Percentiles rank a stretch among this genome's conserved stretches.
phyloP scores from a whole-genome alignment of 2,113 vertebrate species.

The Oxygymnocypris stewartii region DNA sequence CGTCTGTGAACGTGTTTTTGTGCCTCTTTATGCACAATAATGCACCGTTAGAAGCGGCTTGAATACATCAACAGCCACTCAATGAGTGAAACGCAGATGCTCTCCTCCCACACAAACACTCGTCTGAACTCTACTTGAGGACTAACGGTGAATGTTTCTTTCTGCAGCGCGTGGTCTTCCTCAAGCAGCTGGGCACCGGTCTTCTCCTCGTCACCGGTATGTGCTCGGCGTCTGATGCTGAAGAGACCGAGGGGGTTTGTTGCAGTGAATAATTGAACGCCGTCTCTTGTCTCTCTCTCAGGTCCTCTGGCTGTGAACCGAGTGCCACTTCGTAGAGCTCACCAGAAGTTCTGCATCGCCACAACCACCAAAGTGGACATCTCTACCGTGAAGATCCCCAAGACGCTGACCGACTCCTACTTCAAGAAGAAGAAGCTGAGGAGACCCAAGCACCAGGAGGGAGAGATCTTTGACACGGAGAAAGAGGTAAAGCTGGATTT shows the following conservation, averaged over 20 bases:
- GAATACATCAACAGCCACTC: background rate
- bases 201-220: slow-evolving; percentile 94
- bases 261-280: background rate
- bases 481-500: slow-evolving; percentile 81
- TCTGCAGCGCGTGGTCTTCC: slow-evolving; percentile 89
- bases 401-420: slow-evolving; percentile 87
- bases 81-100: background rate
- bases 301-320: slow-evolving; percentile 90
- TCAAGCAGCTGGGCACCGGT: slow-evolving; percentile 93
- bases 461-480: slow-evolving; percentile 97
- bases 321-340: slow-evolving; percentile 91
- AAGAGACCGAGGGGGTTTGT: background rate
- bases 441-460: slow-evolving; percentile 94
- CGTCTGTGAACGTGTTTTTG: no score
- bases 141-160: background rate
- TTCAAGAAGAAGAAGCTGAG: slow-evolving; percentile 98
- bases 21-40: no score
- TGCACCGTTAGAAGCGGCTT: no score
- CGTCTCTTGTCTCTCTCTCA: slow-evolving; percentile 59
- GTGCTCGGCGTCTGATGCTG: slow-evolving; percentile 14
- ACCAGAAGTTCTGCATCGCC: slow-evolving; percentile 97
- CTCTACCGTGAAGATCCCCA: slow-evolving; percentile 86
- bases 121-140: background rate
- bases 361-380: slow-evolving; percentile 92
- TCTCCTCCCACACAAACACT: slow-evolving; percentile 10